Base-by-base conservation (phyloP, 2,888 invertebrate species). In the Ariolimax columbianus region DNA sequence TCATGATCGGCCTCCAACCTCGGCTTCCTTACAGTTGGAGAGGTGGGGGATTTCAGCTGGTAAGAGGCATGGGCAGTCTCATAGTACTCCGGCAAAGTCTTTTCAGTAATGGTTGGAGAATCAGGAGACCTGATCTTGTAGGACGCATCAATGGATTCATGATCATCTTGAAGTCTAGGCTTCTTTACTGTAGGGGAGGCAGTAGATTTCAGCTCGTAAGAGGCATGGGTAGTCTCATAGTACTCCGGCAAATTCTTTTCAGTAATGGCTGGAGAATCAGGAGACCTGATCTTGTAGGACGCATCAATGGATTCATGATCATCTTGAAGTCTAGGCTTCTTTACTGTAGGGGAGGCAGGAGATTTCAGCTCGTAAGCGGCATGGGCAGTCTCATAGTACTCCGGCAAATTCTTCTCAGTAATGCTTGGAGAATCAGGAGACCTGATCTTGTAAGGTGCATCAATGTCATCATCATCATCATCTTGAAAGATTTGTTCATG, bases 351-450 rank as follows among this genome's bases (percentile, higher is more conserved):
- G 3, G 73, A 73, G n/a, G 43, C 73, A 43, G 73, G 73, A 14
- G 73, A 73, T 0, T 75, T 33, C 11, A 75, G 47, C 40, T 73
- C n/a, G 47, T 73, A 73, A 14, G 73, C 43, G n/a, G 43, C 43
- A 73, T 73, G 73, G 43, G 36, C 19, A 38, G n/a, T 73, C n/a
- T 73, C 73, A 43, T 47, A 73, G n/a, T 30, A 3, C 36, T 73
- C n/a, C 1, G 43, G 26, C 7, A 47, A 43, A 17, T 1, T 38
- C 14, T 73, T 7, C n/a, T 47, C 73, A 23, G 9, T 47, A 11
- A 43, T 30, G 47, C n/a, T 23, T 9, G 43, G 73, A 30, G 73
- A 73, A 47, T 9, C 17, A 23, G 38, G 40, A 72, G 72, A 23
- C 17, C 7, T 40, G 2, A 40, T n/a, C 38, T 72, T 40, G n/a